These are phyloP conservation scores for Crotalus helleri DNA, from an alignment of 2,113 vertebrate species.

Conservation along the genomic window DNA sequence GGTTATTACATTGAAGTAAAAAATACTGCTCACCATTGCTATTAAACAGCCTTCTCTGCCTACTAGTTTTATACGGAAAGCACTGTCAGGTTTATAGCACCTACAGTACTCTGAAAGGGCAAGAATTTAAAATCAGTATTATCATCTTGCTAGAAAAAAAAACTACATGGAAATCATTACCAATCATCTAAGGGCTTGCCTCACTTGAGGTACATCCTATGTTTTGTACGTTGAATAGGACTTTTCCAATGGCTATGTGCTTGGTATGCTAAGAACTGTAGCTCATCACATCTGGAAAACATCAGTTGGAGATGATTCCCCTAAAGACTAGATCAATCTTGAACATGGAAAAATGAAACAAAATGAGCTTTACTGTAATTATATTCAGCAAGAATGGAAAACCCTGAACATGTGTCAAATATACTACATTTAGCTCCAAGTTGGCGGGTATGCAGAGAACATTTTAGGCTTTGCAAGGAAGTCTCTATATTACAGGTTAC, in stretches of 20 bases:
- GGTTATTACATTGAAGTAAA: not conserved
- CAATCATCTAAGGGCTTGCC: not conserved
- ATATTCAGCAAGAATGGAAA: not conserved
- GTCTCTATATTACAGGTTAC: not conserved
- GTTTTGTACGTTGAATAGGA: not conserved
- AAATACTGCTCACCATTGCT: not conserved
- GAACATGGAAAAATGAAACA: not conserved
- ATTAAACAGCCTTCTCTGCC: not conserved
- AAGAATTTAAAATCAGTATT: not conserved
- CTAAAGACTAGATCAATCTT: not conserved
- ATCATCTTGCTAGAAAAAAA: not conserved
- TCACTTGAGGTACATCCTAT: not conserved
- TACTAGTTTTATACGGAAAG: not conserved
- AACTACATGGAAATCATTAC: not conserved
- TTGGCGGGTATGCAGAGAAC: not conserved
- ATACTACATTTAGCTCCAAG: not conserved
- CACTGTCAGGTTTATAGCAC: not conserved
- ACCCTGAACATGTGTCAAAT: not conserved
- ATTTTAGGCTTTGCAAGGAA: not conserved
- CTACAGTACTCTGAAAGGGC: not conserved
- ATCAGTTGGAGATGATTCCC: not conserved
- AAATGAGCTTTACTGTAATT: not conserved
- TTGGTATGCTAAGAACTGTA: not conserved
- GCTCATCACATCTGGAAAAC: not conserved
- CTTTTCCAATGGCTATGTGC: not conserved